These are phyloP conservation scores for Heloderma charlesbogerti DNA, from an alignment of 2,113 vertebrate genomes.

Conservation along the genomic window DNA sequence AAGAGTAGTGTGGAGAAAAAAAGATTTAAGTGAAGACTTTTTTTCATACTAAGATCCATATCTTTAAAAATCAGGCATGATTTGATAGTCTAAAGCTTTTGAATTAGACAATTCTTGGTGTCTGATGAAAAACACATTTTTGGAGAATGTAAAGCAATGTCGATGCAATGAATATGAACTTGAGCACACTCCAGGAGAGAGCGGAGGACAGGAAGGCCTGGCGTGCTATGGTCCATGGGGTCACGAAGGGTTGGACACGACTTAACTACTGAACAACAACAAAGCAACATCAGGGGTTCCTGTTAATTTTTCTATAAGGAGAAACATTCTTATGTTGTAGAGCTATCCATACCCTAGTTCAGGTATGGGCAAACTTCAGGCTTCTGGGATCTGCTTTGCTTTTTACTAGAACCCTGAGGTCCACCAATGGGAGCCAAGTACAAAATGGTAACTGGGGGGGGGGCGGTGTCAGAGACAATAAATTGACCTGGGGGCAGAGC, in stretches of 20 bases:
- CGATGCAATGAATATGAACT: too few species aligned
- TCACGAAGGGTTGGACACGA: too few species aligned
- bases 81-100: constrained; percentile 3
- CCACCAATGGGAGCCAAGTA: background rate
- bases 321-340: background rate
- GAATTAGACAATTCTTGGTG: constrained; percentile 17
- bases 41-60: constrained; percentile 12
- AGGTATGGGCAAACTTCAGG: background rate
- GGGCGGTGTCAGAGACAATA: too few species aligned
- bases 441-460: background rate
- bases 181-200: too few species aligned
- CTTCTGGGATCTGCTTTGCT: background rate
- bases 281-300: too few species aligned
- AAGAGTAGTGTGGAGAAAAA: constrained; percentile 38
- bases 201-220: too few species aligned
- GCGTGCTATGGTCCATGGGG: too few species aligned
- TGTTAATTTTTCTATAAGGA: constrained; percentile 19
- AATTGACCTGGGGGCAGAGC: too few species aligned
- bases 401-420: background rate
- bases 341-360: background rate
- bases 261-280: too few species aligned
- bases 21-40: constrained; percentile 41
- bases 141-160: constrained; percentile 7
- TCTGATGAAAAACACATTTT: constrained; percentile 43
- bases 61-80: background rate